phyloP scores from a whole-genome alignment of 2,888 invertebrate genomes.

The Sesia apiformis region DNA sequence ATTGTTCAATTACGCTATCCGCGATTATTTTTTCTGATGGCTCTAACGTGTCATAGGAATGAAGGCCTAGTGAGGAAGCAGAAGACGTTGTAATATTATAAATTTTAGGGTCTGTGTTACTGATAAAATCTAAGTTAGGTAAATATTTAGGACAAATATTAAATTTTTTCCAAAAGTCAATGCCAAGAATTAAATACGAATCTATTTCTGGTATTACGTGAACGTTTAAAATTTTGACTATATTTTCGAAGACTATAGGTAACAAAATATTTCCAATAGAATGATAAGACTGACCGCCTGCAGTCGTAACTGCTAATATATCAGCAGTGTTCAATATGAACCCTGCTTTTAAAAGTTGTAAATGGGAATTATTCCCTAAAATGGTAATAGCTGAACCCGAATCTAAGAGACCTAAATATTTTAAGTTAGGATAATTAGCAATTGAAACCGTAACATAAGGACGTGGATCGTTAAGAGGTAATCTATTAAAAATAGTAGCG shows the following conservation, averaged over 20 bases:
- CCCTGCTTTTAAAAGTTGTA: neutral
- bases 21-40: too few relatives aligned
- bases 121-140: neutral
- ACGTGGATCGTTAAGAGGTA: conserved; percentile 5
- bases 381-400: neutral
- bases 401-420: conserved; percentile 6
- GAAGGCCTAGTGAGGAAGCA: too few relatives aligned
- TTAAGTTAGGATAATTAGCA: too few relatives aligned
- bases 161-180: conserved; percentile 8
- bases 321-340: neutral
- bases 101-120: neutral
- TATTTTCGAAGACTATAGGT: conserved; percentile 7
- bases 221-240: conserved; percentile 6
- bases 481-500: conserved; percentile 8
- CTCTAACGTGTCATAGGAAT: neutral
- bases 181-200: too few relatives aligned
- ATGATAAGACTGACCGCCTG: neutral
- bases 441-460: conserved; percentile 11
- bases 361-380: neutral
- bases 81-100: neutral
- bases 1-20: conserved; percentile 8
- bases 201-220: conserved; percentile 9
- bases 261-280: conserved; percentile 8
- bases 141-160: conserved; percentile 6
- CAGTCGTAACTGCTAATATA: neutral